Evolutionary conservation across 1,140 invertebrate species (phyloP).

Genomic region (Homarus americanus): DNA sequence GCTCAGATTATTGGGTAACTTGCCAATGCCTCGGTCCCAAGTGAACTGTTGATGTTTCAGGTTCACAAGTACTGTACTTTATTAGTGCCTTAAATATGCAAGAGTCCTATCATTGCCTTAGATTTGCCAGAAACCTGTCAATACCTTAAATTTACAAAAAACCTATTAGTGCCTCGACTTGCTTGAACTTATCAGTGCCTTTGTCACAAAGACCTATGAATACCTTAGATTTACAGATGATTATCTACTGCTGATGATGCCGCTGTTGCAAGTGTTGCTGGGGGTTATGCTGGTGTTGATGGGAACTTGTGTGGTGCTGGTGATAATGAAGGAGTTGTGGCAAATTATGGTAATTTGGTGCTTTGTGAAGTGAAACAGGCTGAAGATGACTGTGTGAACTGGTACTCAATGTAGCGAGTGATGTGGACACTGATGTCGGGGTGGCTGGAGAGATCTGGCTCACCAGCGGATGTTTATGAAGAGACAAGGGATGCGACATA

Average conservation of each 20-base stretch:
- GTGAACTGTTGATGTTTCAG: neutral
- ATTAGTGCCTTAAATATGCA: too few relatives aligned
- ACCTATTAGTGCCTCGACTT: neutral
- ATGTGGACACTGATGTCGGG: constrained; percentile 17
- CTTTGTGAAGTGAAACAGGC: constrained; percentile 51
- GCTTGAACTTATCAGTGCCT: neutral
- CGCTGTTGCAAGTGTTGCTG: constrained; percentile 23
- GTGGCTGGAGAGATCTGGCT: constrained; percentile 22
- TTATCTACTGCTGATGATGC: constrained; percentile 24
- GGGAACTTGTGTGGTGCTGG: constrained; percentile 30
- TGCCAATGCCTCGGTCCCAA: neutral
- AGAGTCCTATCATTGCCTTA: neutral
- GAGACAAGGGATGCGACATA: neutral
- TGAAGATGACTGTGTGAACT: constrained; percentile 19
- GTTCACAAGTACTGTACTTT: too few relatives aligned
- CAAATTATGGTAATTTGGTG: constrained; percentile 46
- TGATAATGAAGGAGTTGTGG: constrained; percentile 45
- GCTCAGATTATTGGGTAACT: too few relatives aligned
- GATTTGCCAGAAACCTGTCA: neutral
- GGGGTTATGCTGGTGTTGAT: constrained; percentile 35
- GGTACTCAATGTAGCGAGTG: neutral
- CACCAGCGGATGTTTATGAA: constrained; percentile 29
- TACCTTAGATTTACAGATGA: neutral
- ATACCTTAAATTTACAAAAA: neutral
- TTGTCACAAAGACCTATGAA: neutral